These are phyloP conservation scores for Manduca sexta DNA, from an alignment of 1,140 invertebrate genomes.

Conservation along the genomic window DNA sequence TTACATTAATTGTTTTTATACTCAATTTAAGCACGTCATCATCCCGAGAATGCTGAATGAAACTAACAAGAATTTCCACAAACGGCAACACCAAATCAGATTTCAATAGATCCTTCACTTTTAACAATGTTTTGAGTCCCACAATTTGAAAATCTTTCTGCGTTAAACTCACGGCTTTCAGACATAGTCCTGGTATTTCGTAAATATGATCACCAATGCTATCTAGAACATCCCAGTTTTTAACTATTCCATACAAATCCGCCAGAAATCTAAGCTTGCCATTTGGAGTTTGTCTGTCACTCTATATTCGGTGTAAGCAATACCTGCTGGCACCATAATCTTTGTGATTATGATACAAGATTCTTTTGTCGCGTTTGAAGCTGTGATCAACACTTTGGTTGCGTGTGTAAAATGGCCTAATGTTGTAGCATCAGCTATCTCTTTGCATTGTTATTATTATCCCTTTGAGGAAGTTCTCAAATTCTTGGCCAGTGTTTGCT, in stretches of 20 bases:
- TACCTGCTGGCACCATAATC: slow-evolving; percentile 62
- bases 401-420: slow-evolving; percentile 69
- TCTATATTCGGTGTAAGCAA: slow-evolving; percentile 56
- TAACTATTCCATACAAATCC: slow-evolving; percentile 45
- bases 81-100: slow-evolving; percentile 50
- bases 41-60: slow-evolving; percentile 46
- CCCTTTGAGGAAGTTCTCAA: slow-evolving; percentile 59
- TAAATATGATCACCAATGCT: slow-evolving; percentile 29
- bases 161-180: slow-evolving; percentile 42
- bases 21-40: slow-evolving; percentile 43
- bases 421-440: slow-evolving; percentile 68
- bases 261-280: slow-evolving; percentile 51
- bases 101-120: slow-evolving; percentile 34
- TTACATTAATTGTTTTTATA: slow-evolving; percentile 46
- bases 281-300: slow-evolving; percentile 47
- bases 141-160: slow-evolving; percentile 52
- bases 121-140: slow-evolving; percentile 50
- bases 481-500: slow-evolving; percentile 39
- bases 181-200: slow-evolving; percentile 45
- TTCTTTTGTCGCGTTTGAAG: slow-evolving; percentile 71
- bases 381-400: slow-evolving; percentile 70
- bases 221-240: slow-evolving; percentile 42
- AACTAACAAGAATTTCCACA: slow-evolving; percentile 53
- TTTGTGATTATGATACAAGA: slow-evolving; percentile 70
- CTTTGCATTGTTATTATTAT: slow-evolving; percentile 61